Evolutionary conservation across 2,888 invertebrate genomes (phyloP).

Genomic region (Lasioglossum figueresi): DNA sequence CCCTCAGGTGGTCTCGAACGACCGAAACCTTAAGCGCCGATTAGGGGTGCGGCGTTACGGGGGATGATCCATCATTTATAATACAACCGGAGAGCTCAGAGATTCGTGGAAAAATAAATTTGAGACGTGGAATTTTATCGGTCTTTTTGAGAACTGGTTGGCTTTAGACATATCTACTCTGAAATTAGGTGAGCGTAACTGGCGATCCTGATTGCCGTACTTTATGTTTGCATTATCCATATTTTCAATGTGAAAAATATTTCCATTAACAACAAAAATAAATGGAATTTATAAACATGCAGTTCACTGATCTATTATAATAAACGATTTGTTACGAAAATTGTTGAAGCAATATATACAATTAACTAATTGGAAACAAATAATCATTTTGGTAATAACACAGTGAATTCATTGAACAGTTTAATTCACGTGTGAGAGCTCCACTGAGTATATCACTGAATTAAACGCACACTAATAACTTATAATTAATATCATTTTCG

Average conservation of each 20-base stretch:
- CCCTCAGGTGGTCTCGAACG: background rate
- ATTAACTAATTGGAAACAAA: background rate
- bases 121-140: background rate
- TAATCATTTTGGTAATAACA: background rate
- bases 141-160: background rate
- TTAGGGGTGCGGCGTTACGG: background rate
- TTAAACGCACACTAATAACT: background rate
- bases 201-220: background rate
- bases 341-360: background rate
- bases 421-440: background rate
- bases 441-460: background rate
- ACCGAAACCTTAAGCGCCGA: constrained; percentile 7
- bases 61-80: background rate
- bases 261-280: too few species aligned
- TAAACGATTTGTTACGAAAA: background rate
- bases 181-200: background rate
- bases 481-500: background rate
- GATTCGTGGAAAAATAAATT: background rate
- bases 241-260: too few species aligned
- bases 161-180: background rate
- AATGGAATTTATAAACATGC: background rate
- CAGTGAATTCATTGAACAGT: background rate
- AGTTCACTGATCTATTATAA: background rate
- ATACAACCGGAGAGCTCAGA: background rate
- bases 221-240: too few species aligned